phyloP scores from a whole-genome alignment of 2,113 vertebrate genomes.

The Lophochroa leadbeateri region DNA sequence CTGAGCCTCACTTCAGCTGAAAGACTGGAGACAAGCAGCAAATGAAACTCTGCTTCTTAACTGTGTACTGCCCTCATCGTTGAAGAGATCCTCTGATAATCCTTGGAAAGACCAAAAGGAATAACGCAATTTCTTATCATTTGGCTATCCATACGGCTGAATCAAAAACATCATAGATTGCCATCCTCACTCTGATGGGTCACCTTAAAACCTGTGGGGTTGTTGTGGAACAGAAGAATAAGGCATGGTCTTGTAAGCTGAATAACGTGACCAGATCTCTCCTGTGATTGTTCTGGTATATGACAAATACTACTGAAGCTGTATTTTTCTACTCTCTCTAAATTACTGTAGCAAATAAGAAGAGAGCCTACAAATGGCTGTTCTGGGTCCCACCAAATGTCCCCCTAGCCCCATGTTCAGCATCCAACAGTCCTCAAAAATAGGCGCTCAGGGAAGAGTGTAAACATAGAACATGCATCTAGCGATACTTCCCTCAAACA shows the following conservation, averaged over 20 bases:
- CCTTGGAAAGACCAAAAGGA: not conserved
- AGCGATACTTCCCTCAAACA: not conserved
- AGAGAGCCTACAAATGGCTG: not conserved
- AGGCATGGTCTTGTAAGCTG: fast-evolving
- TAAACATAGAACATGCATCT: not conserved
- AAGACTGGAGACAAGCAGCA: not conserved
- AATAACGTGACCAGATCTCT: fast-evolving
- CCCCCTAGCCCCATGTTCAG: not conserved
- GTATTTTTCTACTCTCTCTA: not conserved
- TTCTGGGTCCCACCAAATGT: not conserved
- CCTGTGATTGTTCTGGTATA: fast-evolving
- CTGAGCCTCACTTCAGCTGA: conserved; percentile 20
- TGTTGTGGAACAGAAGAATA: not conserved
- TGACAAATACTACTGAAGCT: not conserved
- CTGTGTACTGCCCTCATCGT: not conserved
- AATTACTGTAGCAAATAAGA: not conserved
- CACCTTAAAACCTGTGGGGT: not conserved
- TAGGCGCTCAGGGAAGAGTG: not conserved
- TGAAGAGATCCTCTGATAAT: not conserved
- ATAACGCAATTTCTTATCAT: fast-evolving
- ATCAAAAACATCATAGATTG: not conserved
- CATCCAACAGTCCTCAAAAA: not conserved
- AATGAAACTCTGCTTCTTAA: not conserved
- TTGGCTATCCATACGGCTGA: fast-evolving
- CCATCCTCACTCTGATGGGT: not conserved